Base-by-base conservation (phyloP, 2,888 invertebrate species). In the Ganaspis brasiliensis region DNA sequence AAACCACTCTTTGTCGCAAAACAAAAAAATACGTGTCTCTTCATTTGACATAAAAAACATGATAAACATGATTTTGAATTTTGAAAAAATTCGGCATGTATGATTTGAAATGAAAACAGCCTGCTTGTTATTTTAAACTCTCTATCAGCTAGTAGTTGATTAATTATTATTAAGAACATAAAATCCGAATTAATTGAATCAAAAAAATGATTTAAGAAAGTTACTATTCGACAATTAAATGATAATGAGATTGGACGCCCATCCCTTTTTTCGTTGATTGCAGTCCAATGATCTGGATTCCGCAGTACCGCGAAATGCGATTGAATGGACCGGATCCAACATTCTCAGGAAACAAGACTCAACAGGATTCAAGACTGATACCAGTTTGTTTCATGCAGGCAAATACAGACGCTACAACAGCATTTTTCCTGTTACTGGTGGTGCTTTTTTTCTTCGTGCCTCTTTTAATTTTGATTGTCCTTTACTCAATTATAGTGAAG, bases 361-460 rank as follows among this genome's bases (percentile, higher is more conserved):
- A 94, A 80, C 93, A 94, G 79, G 95, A 95, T 91, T 71, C 92
- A 61, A 73, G 75, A 93, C 89, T 96, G 96, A 92, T 95, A 86
- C 94, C 95, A 79, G 95, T 95, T 83, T 98, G 98, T 91, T 93
- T 96, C 86, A 97, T 96, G 49, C 94, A 95, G 91, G 96, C 96
- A 70, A 94, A 95, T 91, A 94, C 94, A 82, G 93, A 94, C 88
- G 96, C 96, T 95, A 95, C 96, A 79, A 94, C 95, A 83, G 93
- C 95, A 81, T 97, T 96, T 93, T 96, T 96, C 93, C 93, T 97
- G 88, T 94, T 95, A 90, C 92, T 92, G 83, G 96, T 96, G 87
- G 93, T 95, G 77, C 92, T 97, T 73, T 98, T 98, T 93, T 98
- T 98, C 93, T 94, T 96, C 85, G 90, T 97, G 52, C 98, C 98